phyloP scores from a whole-genome alignment of 2,797 vertebrate species.

The Agapornis canus region DNA sequence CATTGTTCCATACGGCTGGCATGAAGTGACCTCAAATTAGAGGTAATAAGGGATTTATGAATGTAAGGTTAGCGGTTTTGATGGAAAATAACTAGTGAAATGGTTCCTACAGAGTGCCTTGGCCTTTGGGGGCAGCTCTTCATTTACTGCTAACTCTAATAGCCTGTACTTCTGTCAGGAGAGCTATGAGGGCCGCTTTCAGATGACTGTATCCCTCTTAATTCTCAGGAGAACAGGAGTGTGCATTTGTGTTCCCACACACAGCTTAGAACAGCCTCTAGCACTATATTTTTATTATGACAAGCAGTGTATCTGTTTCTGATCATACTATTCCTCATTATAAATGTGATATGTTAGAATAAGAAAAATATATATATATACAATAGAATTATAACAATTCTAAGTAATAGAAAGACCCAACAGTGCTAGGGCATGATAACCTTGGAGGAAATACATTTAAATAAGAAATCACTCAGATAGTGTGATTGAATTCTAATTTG shows the following conservation, averaged over 20 bases:
- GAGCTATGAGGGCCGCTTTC: neutral
- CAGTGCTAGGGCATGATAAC: neutral
- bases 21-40: neutral
- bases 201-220: neutral
- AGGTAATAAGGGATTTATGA: neutral
- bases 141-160: neutral
- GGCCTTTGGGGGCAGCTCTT: neutral
- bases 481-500: conserved; percentile 27
- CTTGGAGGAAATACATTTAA: neutral
- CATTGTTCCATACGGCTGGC: neutral
- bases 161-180: neutral
- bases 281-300: neutral
- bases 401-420: neutral
- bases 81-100: neutral
- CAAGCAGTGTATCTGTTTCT: neutral
- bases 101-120: neutral
- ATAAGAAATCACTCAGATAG: neutral
- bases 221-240: neutral
- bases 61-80: neutral
- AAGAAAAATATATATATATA: neutral
- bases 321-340: neutral
- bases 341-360: neutral
- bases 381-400: neutral
- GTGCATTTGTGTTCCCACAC: neutral
- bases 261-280: neutral